Evolutionary conservation across 2,888 invertebrate genomes (phyloP), one percentile per base, ranked within the genome.

Genomic region (Pachycephus smyrnensis): DNA sequence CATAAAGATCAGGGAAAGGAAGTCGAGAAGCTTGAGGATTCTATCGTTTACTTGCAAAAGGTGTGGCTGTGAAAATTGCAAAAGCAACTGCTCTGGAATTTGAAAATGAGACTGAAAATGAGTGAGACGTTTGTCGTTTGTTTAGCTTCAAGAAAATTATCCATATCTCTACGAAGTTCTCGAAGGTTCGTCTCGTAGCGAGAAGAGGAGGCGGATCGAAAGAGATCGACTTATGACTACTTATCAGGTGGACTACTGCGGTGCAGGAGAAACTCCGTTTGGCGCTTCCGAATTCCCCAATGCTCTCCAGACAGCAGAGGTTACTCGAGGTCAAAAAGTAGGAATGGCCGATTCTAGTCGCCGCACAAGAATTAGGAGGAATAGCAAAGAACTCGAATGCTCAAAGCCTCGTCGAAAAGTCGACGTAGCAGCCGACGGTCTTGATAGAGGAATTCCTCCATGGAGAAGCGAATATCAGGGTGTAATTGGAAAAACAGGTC

Each of bases 391-490:
- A 71, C 3, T 71, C 30, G 15, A 40, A 15, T 15, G 15, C 6
- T 40, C 11, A 1, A 75, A 74, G 33, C 15, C 32, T 0, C 69
- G 9, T 3, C 69, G 73, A 12, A 81, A 75, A 40, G 33, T n/a
- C 9, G 81, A 80, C 1, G 78, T 76, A 0, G 15, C 35, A 4
- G 77, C 80, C 1, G 80, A 75, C 35, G 37, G 30, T 40, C 15
- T 6, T 15, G 15, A 15, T 1, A 40, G 6, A 40, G 81, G 79
- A 15, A 77, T 79, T 11, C 76, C 75, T 1, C 87, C 93, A 31
- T 94, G 94, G 84, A 92, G 92, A 81, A 93, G 93, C 0, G 95
- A 95, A 88, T 95, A 95, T 88, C 94, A 94, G 86, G 95, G 95
- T 80, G 93, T 92, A 0, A 94, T 95, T 23, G 93, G 93, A 1